Percentiles rank a stretch among this genome's conserved stretches.
phyloP scores from a whole-genome alignment of 2,888 invertebrate species.

The Dromius quadrimaculatus region DNA sequence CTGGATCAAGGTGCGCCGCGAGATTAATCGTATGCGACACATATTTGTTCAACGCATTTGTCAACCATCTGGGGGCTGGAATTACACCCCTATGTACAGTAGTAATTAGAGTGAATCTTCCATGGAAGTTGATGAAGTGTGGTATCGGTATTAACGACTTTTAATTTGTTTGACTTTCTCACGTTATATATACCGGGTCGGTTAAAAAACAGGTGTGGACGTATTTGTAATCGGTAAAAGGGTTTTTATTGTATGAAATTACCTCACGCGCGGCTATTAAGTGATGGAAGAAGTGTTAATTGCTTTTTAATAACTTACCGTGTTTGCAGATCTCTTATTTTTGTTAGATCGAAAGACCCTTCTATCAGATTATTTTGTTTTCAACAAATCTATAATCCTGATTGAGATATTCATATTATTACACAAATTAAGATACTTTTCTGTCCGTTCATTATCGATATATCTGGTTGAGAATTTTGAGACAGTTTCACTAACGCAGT shows the following conservation, averaged over 20 bases:
- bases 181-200: slow-evolving; percentile 41
- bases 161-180: slow-evolving; percentile 51
- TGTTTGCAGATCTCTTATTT: no score
- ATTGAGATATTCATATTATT: no score
- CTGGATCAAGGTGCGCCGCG: slow-evolving; percentile 57
- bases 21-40: slow-evolving; percentile 56
- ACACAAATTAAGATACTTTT: no score
- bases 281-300: slow-evolving; percentile 43
- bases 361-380: no score
- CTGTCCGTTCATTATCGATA: no score
- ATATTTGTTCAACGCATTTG: slow-evolving; percentile 52
- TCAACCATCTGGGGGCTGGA: slow-evolving; percentile 22
- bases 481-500: no score
- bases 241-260: slow-evolving; percentile 46
- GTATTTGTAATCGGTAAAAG: slow-evolving; percentile 48
- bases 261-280: slow-evolving; percentile 32
- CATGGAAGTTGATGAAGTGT: slow-evolving; percentile 3
- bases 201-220: slow-evolving; percentile 45
- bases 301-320: slow-evolving; percentile 43
- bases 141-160: slow-evolving; percentile 46
- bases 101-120: neutral
- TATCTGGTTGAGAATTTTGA: no score
- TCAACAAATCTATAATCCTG: no score
- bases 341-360: no score
- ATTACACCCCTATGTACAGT: neutral